Evolutionary conservation across 1,140 invertebrate genomes (phyloP).

Genomic region (Melitaea cinxia): DNA sequence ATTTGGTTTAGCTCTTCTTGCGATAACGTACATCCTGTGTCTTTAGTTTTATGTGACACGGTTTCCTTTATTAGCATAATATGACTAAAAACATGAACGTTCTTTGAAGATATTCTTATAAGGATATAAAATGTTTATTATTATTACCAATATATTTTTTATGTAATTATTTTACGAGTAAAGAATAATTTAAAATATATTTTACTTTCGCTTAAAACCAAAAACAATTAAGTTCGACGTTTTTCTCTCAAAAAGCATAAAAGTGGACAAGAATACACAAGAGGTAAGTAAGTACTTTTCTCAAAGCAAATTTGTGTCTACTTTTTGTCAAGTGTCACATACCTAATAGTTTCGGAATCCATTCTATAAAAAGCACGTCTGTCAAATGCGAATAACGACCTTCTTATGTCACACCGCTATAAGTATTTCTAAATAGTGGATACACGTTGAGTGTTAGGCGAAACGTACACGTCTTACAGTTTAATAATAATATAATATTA

Average conservation of each 20-base stretch:
- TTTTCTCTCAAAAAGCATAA: not conserved
- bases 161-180: too few relatives aligned
- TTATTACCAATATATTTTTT: too few relatives aligned
- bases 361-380: slow-evolving; percentile 41
- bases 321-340: slow-evolving; percentile 31
- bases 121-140: not conserved
- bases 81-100: slow-evolving; percentile 16
- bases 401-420: slow-evolving; percentile 36
- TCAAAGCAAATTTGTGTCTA: slow-evolving; percentile 19
- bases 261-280: not conserved
- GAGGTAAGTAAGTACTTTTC: slow-evolving; percentile 3
- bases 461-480: not conserved
- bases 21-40: slow-evolving; percentile 19
- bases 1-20: slow-evolving; percentile 13
- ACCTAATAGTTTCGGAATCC: slow-evolving; percentile 37
- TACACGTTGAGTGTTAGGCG: slow-evolving; percentile 25
- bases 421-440: slow-evolving; percentile 40
- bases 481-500: not conserved
- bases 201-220: too few relatives aligned
- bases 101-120: not conserved
- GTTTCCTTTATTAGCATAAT: slow-evolving; percentile 32
- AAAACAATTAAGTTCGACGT: too few relatives aligned
- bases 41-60: slow-evolving; percentile 18
- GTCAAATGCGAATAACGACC: slow-evolving; percentile 39
- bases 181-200: too few relatives aligned